phyloP scores from a whole-genome alignment of 2,888 invertebrate genomes.

The Ochropleura leucogaster region DNA sequence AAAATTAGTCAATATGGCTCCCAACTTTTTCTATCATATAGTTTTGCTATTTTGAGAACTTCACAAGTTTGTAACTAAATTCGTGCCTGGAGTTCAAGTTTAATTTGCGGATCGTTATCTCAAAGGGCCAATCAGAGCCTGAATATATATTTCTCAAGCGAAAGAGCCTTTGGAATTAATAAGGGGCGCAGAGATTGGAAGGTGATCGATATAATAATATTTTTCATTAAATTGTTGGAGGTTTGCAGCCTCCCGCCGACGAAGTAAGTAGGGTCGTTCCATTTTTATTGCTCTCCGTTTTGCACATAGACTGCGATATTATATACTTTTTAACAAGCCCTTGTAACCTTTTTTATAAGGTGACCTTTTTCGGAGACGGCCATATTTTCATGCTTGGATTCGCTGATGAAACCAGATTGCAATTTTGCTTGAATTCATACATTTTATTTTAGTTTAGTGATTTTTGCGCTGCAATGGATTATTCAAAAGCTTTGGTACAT shows the following conservation, averaged over 20 bases:
- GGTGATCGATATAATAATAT: conserved; percentile 39
- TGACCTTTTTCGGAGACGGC: conserved; percentile 49
- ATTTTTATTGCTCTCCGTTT: conserved; percentile 44
- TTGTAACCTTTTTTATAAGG: conserved; percentile 39
- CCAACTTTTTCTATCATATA: conserved; percentile 43
- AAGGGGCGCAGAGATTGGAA: conserved; percentile 30
- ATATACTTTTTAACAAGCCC: conserved; percentile 44
- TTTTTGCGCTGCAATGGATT: neutral
- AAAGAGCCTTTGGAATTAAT: conserved; percentile 26
- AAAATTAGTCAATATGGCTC: neutral
- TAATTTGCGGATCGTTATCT: conserved; percentile 21
- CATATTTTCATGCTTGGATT: conserved; percentile 36
- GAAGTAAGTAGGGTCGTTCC: conserved; percentile 15
- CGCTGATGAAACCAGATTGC: conserved; percentile 33
- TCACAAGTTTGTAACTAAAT: conserved; percentile 27
- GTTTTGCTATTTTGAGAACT: conserved; percentile 23
- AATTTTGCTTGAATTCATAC: conserved; percentile 16
- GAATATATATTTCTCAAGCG: conserved; percentile 21
- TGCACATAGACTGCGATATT: conserved; percentile 29
- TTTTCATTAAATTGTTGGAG: conserved; percentile 26
- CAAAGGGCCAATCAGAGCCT: conserved; percentile 22
- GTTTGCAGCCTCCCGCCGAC: conserved; percentile 18
- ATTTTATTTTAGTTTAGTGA: neutral
- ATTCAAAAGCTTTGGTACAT: neutral
- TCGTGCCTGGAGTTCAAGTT: conserved; percentile 28